Evolutionary conservation across 2,797 vertebrate genomes (phyloP).

Genomic region (Etheostoma nigrum): DNA sequence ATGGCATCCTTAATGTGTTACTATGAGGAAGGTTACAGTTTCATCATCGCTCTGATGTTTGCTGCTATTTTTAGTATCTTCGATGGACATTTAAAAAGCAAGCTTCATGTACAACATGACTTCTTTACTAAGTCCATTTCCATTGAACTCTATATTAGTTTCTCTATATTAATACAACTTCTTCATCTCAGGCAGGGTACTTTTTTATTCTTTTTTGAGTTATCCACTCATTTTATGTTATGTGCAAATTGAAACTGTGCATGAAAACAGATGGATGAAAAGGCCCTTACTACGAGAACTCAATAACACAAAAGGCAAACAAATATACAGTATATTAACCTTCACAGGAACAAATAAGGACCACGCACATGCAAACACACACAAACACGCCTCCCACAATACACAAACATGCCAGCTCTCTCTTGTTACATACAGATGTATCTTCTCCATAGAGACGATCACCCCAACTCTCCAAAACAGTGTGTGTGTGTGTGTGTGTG

Average conservation of each 20-base stretch:
- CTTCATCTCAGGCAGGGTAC: no score
- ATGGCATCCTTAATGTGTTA: no score
- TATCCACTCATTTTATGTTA: neutral
- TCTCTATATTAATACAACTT: no score
- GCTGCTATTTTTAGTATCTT: neutral
- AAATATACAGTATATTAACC: neutral
- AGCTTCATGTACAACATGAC: neutral
- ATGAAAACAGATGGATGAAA: neutral
- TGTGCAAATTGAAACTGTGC: neutral
- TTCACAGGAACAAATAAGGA: constrained; percentile 4
- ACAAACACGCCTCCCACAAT: constrained; percentile 47
- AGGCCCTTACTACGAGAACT: no score
- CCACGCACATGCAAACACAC: constrained; percentile 18
- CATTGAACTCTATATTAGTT: no score
- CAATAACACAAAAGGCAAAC: neutral
- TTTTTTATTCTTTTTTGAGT: neutral
- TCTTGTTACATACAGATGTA: constrained; percentile 67
- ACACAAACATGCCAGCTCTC: constrained; percentile 66
- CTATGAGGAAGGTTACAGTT: neutral
- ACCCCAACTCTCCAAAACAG: constrained; percentile 59
- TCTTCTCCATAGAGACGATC: constrained; percentile 72
- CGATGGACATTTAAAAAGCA: neutral
- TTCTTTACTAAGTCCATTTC: neutral
- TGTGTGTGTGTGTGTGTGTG: no score
- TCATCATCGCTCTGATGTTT: neutral